These are phyloP conservation scores for Tachycineta bicolor DNA, from an alignment of 2,113 vertebrate genomes.

Conservation along the genomic window DNA sequence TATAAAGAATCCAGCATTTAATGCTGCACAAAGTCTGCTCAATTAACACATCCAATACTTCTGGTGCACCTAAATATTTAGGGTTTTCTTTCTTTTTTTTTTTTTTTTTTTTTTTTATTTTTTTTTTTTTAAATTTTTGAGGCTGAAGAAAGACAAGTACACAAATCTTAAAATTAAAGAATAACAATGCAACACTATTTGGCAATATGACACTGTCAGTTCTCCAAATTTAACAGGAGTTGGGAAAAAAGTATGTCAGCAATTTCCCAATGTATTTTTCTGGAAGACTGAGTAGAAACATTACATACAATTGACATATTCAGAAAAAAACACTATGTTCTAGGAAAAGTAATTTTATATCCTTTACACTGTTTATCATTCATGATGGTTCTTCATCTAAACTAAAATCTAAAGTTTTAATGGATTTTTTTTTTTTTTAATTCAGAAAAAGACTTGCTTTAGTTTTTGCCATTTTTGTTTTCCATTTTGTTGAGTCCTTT, in stretches of 20 bases:
- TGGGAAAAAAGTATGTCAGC: neutral
- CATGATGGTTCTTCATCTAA: neutral
- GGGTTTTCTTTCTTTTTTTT: neutral
- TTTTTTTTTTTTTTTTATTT: neutral
- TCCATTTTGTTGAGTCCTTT: neutral
- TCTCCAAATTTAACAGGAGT: constrained; percentile 14
- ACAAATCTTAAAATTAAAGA: neutral
- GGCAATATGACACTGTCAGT: neutral
- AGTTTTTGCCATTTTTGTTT: neutral
- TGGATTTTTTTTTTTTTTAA: neutral
- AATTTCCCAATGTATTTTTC: constrained; percentile 7
- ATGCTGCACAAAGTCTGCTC: neutral
- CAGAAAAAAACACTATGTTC: neutral
- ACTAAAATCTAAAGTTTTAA: neutral
- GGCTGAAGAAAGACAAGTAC: neutral
- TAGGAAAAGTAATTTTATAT: neutral
- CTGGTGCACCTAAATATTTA: neutral
- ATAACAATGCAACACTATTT: neutral
- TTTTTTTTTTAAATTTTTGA: neutral
- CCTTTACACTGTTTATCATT: neutral
- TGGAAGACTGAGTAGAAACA: neutral
- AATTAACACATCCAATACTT: neutral
- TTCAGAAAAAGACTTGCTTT: neutral
- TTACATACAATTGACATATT: neutral
- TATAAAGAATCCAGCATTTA: neutral